These are phyloP conservation scores for Puffinus mauretanicus DNA, from an alignment of 2,113 vertebrate species.

Conservation along the genomic window DNA sequence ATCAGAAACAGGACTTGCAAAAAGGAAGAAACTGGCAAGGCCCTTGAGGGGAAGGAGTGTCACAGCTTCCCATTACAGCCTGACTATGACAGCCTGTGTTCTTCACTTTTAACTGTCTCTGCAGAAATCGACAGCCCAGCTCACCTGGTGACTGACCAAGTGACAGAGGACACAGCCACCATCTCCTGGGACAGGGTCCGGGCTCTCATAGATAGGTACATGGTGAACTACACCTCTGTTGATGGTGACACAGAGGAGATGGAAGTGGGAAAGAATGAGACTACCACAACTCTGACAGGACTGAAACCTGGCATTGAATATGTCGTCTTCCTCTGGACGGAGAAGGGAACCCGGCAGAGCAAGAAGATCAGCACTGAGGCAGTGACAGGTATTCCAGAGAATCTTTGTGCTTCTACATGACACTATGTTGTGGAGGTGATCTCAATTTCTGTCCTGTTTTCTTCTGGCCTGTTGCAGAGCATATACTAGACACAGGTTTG, in stretches of 20 bases:
- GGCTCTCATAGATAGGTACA: slow-evolving; percentile 80
- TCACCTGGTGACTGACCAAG: slow-evolving; percentile 71
- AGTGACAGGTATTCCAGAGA: slow-evolving; percentile 74
- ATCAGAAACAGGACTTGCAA: not conserved
- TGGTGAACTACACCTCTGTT: slow-evolving; percentile 77
- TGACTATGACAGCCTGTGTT: not conserved
- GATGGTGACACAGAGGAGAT: slow-evolving; percentile 74
- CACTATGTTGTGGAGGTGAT: not conserved
- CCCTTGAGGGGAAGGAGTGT: not conserved
- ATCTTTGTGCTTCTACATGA: not conserved
- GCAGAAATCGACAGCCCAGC: slow-evolving; percentile 66
- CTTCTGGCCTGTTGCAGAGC: not conserved
- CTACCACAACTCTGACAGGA: slow-evolving; percentile 60
- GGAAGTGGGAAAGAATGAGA: slow-evolving; percentile 60
- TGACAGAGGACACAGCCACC: slow-evolving; percentile 79
- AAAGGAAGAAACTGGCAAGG: not conserved
- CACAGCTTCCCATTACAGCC: not conserved
- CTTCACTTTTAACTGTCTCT: not conserved
- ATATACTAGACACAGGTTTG: not conserved
- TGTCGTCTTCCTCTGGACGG: slow-evolving; percentile 77
- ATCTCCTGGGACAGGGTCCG: slow-evolving; percentile 79
- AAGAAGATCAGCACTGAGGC: slow-evolving; percentile 72
- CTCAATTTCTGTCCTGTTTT: not conserved
- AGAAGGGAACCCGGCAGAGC: slow-evolving; percentile 72
- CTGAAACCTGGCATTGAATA: slow-evolving; percentile 78